Evolutionary conservation across 1,140 invertebrate genomes (phyloP).

Genomic region (Araneus ventricosus): DNA sequence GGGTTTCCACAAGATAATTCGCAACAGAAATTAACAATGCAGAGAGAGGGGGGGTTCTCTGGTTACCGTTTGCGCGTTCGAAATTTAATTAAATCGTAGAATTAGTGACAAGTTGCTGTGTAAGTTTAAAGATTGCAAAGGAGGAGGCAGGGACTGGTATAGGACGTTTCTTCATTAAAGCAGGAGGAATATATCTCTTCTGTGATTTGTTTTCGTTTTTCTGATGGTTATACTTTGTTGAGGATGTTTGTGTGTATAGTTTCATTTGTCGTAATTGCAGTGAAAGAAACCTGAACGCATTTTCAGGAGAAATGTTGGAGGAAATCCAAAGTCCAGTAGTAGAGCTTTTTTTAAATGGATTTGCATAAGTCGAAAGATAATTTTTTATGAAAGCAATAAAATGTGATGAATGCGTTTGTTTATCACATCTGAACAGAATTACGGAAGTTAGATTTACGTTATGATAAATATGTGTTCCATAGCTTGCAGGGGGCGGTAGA

Average conservation of each 20-base stretch:
- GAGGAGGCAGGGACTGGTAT: not conserved
- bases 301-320: too few species aligned
- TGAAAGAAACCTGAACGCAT: too few species aligned
- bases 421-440: too few species aligned
- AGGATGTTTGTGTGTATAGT: too few species aligned
- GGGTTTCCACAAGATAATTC: not conserved
- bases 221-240: not conserved
- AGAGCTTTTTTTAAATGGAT: too few species aligned
- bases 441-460: too few species aligned
- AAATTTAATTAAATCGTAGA: slow-evolving; percentile 6
- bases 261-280: not conserved
- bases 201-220: not conserved
- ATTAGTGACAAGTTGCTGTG: not conserved
- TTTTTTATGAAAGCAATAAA: too few species aligned
- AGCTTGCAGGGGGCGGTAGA: too few species aligned
- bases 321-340: too few species aligned
- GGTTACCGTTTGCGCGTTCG: not conserved
- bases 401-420: too few species aligned
- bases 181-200: not conserved
- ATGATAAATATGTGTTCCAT: too few species aligned
- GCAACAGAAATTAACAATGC: not conserved
- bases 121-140: not conserved
- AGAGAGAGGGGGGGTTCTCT: not conserved
- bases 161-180: not conserved
- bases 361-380: too few species aligned